Base-by-base conservation (phyloP, 2,888 invertebrate species). In the Sceliomorpha sp. region DNA sequence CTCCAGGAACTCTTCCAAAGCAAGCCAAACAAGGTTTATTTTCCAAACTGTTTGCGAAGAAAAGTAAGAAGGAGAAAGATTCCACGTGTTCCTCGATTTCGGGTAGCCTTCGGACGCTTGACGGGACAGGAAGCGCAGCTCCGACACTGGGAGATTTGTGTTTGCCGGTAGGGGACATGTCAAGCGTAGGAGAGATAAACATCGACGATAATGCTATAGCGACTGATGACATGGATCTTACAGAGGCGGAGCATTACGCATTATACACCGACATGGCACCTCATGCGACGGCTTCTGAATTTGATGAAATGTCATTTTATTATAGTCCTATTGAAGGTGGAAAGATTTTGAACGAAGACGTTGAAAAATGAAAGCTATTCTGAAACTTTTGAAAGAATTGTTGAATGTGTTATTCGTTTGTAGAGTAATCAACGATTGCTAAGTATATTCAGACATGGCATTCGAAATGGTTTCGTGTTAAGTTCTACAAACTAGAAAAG, bases 201-300 rank as follows among this genome's bases (percentile, higher is more conserved):
- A 48, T 78, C 1, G 81, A 81, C 4, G 81, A 78, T 2, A 82
- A 85, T 5, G 82, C 78, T 9, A 81, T 85, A 13, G 83, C 86
- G 0, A 76, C 84, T 0, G 84, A 85, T 24, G 87, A 82, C 58
- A 86, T 93, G 34, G 95, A 95, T 75, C 88, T 96, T 20, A 96
- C 96, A 0, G 96, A 96, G 75, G 96, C 95, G 0, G 96, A 96
- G 80, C 95, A 96, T 83, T 96, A 95, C 86, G 96, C 96, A 24
- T 87, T 96, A 62, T 96, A 96, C 77, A 96, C 95, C 78, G 93
- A 94, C 50, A 92, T 96, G 83, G 95, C 96, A 7, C 96, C 96
- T 0, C 94, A 93, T 83, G 96, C 96, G 12, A 96, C 96, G 0
- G 93, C 91, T 15, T 96, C 96, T 6, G 96, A 96, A 86, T 96